These are phyloP conservation scores for Cacatua alba DNA, from an alignment of 2,113 vertebrate species.

Conservation along the genomic window DNA sequence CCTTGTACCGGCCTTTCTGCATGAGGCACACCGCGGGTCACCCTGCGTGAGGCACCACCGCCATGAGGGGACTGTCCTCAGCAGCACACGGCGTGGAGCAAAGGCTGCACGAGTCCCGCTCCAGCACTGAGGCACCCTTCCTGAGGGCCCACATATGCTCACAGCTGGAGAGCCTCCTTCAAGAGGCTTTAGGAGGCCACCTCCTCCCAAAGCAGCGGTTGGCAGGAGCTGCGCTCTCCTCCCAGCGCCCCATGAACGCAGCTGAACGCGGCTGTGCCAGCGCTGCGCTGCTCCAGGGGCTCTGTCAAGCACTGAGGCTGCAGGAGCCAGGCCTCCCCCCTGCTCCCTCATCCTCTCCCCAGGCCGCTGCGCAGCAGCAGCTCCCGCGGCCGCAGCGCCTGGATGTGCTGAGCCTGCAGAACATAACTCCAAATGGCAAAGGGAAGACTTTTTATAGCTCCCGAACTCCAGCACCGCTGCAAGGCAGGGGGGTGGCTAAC, in stretches of 20 bases:
- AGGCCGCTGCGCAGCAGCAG: neutral
- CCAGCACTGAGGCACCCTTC: neutral
- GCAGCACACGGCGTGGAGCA: accelerated
- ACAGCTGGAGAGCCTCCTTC: accelerated
- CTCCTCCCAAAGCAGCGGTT: neutral
- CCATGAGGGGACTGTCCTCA: no score
- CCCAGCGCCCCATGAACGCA: accelerated
- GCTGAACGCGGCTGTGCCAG: neutral
- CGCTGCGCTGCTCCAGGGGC: accelerated
- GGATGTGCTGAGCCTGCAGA: conserved; percentile 64
- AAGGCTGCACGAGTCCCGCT: accelerated
- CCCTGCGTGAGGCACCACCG: neutral
- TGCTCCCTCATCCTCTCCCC: neutral
- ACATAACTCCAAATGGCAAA: conserved; percentile 71
- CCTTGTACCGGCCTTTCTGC: neutral
- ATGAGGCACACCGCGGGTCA: accelerated
- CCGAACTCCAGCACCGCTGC: neutral
- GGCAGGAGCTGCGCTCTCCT: neutral
- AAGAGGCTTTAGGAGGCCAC: accelerated
- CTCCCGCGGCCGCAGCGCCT: neutral
- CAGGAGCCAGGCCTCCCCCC: accelerated
- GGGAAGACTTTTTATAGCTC: conserved; percentile 71
- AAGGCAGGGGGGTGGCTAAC: neutral
- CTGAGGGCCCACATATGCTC: neutral
- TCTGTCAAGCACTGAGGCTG: accelerated